Conservation (phyloP, 2,888 invertebrate species). For the Chironomus riparius region DNA sequence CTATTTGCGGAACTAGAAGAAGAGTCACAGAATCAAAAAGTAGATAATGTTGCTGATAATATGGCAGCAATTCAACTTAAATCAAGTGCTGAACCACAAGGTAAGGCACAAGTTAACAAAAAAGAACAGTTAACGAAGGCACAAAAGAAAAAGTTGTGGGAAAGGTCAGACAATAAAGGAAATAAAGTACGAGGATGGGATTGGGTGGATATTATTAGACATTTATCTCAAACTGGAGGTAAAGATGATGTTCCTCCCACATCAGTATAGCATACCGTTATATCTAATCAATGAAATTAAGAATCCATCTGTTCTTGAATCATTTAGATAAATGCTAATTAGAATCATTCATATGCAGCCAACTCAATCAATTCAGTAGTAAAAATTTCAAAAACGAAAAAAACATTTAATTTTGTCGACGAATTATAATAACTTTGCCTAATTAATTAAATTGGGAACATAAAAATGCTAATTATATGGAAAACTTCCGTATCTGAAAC, state of each 20-base stretch:
- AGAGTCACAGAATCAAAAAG: slow-evolving; percentile 41
- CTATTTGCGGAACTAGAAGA: slow-evolving; percentile 65
- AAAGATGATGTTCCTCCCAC: slow-evolving; percentile 25
- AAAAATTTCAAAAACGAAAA: too few species aligned
- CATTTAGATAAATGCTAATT: too few species aligned
- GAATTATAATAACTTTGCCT: too few species aligned
- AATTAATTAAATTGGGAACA: too few species aligned
- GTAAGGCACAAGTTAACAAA: slow-evolving; percentile 41
- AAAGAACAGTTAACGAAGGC: slow-evolving; percentile 84
- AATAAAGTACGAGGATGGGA: slow-evolving; percentile 84
- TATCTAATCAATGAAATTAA: too few species aligned
- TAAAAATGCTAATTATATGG: too few species aligned
- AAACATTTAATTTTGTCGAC: too few species aligned
- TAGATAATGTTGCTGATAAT: slow-evolving; percentile 44
- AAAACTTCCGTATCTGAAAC: too few species aligned
- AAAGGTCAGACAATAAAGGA: slow-evolving; percentile 70
- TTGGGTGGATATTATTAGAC: slow-evolving; percentile 95
- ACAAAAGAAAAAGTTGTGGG: slow-evolving; percentile 84
- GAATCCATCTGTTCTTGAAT: too few species aligned
- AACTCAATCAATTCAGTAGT: too few species aligned
- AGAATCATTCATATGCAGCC: too few species aligned
- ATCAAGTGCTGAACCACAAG: slow-evolving; percentile 29
- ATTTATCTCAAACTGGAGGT: slow-evolving; percentile 68
- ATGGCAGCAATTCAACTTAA: slow-evolving; percentile 27
- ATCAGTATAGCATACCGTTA: not conserved